Evolutionary conservation across 2,888 invertebrate species (phyloP).

Genomic region (Pristionchus exspectatus): DNA sequence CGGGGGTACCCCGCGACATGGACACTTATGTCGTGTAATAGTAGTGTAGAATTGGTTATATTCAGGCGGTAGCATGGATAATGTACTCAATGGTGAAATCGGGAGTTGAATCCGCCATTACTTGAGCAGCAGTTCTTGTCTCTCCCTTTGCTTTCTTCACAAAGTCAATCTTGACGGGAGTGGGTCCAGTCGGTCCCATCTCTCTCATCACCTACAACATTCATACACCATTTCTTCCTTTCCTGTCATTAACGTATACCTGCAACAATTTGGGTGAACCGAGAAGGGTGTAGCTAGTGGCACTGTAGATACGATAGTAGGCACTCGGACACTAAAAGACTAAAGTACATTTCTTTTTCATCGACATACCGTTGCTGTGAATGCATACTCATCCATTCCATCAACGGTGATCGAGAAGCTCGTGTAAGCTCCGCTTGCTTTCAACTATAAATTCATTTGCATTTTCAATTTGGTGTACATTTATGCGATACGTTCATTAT

Average conservation of each 20-base stretch:
- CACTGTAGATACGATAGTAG: not conserved
- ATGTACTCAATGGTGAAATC: not conserved
- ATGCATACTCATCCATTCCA: not conserved
- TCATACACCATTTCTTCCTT: not conserved
- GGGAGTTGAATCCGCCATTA: not conserved
- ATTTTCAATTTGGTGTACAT: not conserved
- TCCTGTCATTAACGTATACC: not conserved
- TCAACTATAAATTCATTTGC: not conserved
- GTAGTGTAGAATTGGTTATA: not conserved
- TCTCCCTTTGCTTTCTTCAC: constrained; percentile 16
- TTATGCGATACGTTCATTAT: not conserved
- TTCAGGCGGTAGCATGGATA: not conserved
- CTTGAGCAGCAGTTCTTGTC: not conserved
- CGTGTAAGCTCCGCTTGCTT: not conserved
- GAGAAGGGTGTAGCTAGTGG: not conserved
- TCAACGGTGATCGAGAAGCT: constrained; percentile 8
- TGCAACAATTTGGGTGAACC: not conserved
- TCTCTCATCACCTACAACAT: not conserved
- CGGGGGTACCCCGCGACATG: too few species aligned
- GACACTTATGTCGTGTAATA: not conserved
- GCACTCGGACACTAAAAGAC: not conserved
- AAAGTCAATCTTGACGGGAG: not conserved
- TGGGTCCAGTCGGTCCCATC: not conserved
- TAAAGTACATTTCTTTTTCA: not conserved
- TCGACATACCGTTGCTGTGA: constrained; percentile 18